Evolutionary conservation across 2,113 vertebrate species (phyloP).

Genomic region (Myanophis thanlyinensis): DNA sequence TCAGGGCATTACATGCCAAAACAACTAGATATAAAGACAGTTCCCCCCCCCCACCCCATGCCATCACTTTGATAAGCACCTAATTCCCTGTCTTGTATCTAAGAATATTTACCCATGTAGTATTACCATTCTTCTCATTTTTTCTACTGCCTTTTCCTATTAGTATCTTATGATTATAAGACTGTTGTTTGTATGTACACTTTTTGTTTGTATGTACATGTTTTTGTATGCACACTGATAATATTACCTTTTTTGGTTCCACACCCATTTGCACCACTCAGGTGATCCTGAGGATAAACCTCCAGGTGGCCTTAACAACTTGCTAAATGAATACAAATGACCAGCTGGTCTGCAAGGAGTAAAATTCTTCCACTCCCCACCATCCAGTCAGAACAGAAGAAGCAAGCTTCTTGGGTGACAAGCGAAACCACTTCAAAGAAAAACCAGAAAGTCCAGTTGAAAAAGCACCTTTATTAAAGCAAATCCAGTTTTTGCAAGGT

Average conservation of each 20-base stretch:
- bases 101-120: neutral
- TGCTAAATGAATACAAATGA: too few species aligned
- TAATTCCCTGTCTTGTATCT: neutral
- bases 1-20: neutral
- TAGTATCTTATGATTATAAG: neutral
- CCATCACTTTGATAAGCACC: neutral
- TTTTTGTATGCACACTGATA: too few species aligned
- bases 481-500: neutral
- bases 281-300: too few species aligned
- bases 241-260: too few species aligned
- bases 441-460: too few species aligned
- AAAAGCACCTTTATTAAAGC: neutral
- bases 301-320: too few species aligned
- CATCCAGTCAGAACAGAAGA: too few species aligned
- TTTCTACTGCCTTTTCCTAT: neutral
- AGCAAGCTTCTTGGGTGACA: too few species aligned
- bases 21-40: neutral
- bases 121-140: neutral
- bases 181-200: neutral
- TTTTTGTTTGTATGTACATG: neutral
- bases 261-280: too few species aligned
- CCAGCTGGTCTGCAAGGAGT: too few species aligned
- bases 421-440: too few species aligned
- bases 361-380: too few species aligned
- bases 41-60: accelerated